Evolutionary conservation across 2,888 invertebrate genomes (phyloP).

Genomic region (Cinara cedri): DNA sequence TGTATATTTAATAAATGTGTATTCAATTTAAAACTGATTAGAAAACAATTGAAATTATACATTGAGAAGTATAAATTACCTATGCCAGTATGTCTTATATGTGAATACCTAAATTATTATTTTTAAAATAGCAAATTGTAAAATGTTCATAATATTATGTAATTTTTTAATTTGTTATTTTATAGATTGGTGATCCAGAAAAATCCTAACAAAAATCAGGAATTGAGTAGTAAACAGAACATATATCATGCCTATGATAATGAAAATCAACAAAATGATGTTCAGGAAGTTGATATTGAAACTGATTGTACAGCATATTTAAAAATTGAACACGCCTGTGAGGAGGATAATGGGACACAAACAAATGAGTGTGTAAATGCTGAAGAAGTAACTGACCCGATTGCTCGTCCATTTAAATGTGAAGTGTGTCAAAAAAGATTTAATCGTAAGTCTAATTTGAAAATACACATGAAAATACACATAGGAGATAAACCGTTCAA

Average conservation of each 20-base stretch:
- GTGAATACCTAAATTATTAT: too few relatives aligned
- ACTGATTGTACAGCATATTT: not conserved
- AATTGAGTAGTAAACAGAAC: not conserved
- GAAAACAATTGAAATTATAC: too few relatives aligned
- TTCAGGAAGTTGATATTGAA: not conserved
- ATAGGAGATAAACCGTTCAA: too few relatives aligned
- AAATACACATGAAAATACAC: too few relatives aligned
- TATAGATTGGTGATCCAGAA: not conserved
- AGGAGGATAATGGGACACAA: not conserved
- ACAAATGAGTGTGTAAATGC: not conserved
- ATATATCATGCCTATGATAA: not conserved
- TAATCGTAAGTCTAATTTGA: not conserved
- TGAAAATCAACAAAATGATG: not conserved
- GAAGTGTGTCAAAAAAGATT: not conserved
- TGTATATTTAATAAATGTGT: too few relatives aligned
- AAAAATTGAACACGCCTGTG: not conserved
- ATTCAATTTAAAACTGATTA: too few relatives aligned
- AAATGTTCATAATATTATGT: too few relatives aligned
- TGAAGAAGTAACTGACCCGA: not conserved
- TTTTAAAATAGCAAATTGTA: too few relatives aligned
- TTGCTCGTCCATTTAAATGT: not conserved
- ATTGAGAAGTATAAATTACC: too few relatives aligned
- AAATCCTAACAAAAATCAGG: not conserved
- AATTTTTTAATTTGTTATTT: too few relatives aligned
- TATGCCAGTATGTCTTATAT: too few relatives aligned